Conservation (phyloP, 1,140 invertebrate genomes). For the Colletes gigas region DNA sequence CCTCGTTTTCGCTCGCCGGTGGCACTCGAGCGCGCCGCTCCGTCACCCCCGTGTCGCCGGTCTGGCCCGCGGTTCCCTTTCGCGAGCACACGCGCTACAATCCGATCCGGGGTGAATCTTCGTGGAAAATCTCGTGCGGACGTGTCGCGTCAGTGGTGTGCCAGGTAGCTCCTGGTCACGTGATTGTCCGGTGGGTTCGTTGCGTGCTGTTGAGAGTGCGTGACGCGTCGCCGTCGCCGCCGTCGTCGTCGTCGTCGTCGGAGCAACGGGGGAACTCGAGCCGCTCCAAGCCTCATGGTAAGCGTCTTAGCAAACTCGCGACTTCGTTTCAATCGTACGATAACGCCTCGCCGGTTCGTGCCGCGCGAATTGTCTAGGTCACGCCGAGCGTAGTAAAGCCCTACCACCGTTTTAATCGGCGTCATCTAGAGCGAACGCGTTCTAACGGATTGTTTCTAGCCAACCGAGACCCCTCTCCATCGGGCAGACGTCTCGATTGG, state of each 20-base stretch:
- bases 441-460: no score
- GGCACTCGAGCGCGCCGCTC: neutral
- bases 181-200: constrained; percentile 35
- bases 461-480: no score
- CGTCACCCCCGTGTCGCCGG: neutral
- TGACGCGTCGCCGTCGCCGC: constrained; percentile 48
- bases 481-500: no score
- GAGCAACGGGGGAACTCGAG: constrained; percentile 25
- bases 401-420: no score
- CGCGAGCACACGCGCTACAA: neutral
- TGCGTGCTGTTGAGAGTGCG: constrained; percentile 52
- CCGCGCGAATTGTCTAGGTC: no score
- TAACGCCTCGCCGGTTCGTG: no score
- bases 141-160: constrained; percentile 54
- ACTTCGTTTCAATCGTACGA: neutral
- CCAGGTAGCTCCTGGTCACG: constrained; percentile 41
- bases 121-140: no score
- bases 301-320: constrained; percentile 45
- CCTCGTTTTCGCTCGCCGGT: no score
- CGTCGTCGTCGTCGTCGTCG: constrained; percentile 47
- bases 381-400: no score
- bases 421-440: no score
- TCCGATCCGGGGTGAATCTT: neutral
- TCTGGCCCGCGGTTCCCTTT: neutral
- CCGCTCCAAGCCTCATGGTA: constrained; percentile 60